phyloP scores from a whole-genome alignment of 2,113 vertebrate species.

The Phalacrocorax pelagicus region DNA sequence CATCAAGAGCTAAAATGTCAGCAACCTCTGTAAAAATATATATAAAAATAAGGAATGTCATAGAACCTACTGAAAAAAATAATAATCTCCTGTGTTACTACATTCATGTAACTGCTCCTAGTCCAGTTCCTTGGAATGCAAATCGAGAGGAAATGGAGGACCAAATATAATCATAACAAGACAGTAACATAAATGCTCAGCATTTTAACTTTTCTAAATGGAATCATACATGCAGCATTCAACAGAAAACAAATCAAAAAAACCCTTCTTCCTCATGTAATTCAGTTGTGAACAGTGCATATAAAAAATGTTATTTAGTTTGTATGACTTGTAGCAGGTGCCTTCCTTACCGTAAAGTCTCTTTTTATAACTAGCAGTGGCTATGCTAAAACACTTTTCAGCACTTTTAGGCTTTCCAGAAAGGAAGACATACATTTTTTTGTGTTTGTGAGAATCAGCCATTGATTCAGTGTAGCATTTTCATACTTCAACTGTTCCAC shows the following conservation, averaged over 20 bases:
- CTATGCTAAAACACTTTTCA: not conserved
- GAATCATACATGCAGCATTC: not conserved
- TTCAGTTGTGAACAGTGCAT: not conserved
- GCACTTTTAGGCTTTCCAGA: not conserved
- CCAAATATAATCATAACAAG: not conserved
- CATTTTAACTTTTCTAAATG: not conserved
- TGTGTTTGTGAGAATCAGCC: not conserved
- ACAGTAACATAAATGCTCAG: not conserved
- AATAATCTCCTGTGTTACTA: not conserved
- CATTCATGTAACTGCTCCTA: not conserved
- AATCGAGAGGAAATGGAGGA: not conserved
- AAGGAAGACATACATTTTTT: not conserved
- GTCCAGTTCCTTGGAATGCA: not conserved
- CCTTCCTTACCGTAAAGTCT: not conserved
- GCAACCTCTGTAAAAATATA: not conserved
- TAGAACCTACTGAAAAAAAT: not conserved
- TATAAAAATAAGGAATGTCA: not conserved
- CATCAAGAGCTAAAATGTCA: not conserved
- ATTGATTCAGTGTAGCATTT: not conserved
- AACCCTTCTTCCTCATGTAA: not conserved
- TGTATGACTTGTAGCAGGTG: not conserved
- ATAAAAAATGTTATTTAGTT: not conserved
- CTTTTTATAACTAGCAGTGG: not conserved
- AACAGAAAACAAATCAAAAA: not conserved
- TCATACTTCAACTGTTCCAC: not conserved